phyloP scores from a whole-genome alignment of 2,888 invertebrate species.

The Rotaria socialis region DNA sequence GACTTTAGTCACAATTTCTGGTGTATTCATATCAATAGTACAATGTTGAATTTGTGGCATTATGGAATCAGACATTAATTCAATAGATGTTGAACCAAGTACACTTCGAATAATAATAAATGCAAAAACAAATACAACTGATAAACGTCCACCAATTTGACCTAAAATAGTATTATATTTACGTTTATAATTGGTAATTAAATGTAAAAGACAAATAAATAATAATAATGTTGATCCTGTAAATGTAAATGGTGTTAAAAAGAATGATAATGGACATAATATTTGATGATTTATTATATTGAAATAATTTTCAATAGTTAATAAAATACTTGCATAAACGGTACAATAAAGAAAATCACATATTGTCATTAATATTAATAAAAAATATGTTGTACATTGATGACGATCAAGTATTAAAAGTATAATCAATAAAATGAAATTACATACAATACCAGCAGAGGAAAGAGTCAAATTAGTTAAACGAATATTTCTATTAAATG shows the following conservation, averaged over 20 bases:
- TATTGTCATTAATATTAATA: not conserved
- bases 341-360: not conserved
- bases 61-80: not conserved
- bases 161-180: not conserved
- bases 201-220: slow-evolving; percentile 15
- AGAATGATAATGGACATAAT: slow-evolving; percentile 3
- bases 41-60: not conserved
- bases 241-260: slow-evolving; percentile 4
- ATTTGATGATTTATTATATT: slow-evolving; percentile 17
- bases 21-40: not conserved
- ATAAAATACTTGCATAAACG: not conserved
- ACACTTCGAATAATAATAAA: slow-evolving; percentile 23
- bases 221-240: not conserved
- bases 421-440: not conserved
- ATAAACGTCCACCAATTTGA: slow-evolving; percentile 25
- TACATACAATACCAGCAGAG: not conserved
- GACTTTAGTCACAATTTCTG: not conserved
- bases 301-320: not conserved
- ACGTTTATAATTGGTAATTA: not conserved
- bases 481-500: not conserved
- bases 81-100: not conserved
- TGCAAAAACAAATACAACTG: not conserved
- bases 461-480: not conserved
- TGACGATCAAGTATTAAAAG: not conserved
- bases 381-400: slow-evolving; percentile 6